Conservation (phyloP, 2,888 invertebrate genomes). For the Drosophila melanosoma region DNA sequence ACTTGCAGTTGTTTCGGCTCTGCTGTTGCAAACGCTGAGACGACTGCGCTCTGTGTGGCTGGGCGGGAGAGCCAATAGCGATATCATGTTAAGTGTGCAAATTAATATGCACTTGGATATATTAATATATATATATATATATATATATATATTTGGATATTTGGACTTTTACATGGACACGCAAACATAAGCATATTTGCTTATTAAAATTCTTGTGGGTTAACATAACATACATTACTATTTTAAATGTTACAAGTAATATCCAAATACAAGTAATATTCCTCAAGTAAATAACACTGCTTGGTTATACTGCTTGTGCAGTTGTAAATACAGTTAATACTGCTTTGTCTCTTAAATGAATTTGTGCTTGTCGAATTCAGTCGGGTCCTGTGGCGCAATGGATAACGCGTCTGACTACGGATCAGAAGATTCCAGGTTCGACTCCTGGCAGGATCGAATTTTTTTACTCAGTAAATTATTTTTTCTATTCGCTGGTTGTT, state of each 20-base stretch:
- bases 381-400: slow-evolving; percentile 84
- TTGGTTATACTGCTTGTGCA: slow-evolving; percentile 25
- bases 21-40: slow-evolving; percentile 34
- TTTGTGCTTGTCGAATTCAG: accelerated
- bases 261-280: too few relatives aligned
- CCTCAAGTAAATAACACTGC: neutral
- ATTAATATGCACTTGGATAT: neutral
- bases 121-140: neutral
- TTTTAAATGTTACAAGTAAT: neutral
- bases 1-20: slow-evolving; percentile 11
- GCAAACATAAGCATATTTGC: neutral
- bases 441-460: slow-evolving; percentile 80
- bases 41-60: slow-evolving; percentile 2
- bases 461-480: slow-evolving; percentile 2
- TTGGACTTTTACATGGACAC: neutral
- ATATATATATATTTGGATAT: neutral
- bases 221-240: neutral
- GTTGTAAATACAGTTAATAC: neutral
- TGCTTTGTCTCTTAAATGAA: slow-evolving; percentile 9
- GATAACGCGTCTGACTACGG: slow-evolving; percentile 85
- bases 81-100: neutral
- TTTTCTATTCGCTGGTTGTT: neutral
- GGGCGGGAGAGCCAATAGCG: neutral
- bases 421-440: slow-evolving; percentile 85
- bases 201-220: neutral